These are phyloP conservation scores for Pterobdella sp. DNA, from an alignment of 2,888 invertebrate genomes.

Conservation along the genomic window DNA sequence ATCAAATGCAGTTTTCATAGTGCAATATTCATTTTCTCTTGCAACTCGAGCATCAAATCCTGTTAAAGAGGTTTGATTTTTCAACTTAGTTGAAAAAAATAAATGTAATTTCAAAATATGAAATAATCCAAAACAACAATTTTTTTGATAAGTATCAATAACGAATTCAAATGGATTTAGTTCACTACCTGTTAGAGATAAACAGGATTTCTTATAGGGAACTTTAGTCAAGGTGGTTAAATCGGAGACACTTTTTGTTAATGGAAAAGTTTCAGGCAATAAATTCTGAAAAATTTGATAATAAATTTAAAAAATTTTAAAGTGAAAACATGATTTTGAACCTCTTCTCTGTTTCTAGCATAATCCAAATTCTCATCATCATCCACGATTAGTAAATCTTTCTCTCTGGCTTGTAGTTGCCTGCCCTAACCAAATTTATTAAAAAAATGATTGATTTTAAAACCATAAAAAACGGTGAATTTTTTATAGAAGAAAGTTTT, in stretches of 20 bases:
- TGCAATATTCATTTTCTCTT: not conserved
- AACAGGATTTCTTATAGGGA: not conserved
- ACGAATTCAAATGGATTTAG: no score
- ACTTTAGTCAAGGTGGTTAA: not conserved
- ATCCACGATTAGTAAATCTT: constrained; percentile 49
- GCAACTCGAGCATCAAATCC: constrained; percentile 1
- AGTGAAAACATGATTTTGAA: not conserved
- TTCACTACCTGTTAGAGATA: not conserved
- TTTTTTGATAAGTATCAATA: no score
- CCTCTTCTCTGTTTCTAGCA: not conserved
- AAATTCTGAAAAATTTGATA: not conserved
- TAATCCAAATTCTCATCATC: constrained; percentile 55
- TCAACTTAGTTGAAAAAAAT: no score
- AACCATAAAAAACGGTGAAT: not conserved
- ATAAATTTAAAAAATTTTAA: not conserved
- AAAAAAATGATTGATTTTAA: not conserved
- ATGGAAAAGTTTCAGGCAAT: not conserved
- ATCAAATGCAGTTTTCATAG: no score
- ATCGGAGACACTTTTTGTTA: not conserved
- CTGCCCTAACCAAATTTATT: not conserved
- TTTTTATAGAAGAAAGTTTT: not conserved
- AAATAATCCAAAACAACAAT: no score
- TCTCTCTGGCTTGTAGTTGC: not conserved
- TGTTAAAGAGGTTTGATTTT: no score
- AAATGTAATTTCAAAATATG: no score